phyloP scores from a whole-genome alignment of 2,797 vertebrate species.

The Natrix natrix region DNA sequence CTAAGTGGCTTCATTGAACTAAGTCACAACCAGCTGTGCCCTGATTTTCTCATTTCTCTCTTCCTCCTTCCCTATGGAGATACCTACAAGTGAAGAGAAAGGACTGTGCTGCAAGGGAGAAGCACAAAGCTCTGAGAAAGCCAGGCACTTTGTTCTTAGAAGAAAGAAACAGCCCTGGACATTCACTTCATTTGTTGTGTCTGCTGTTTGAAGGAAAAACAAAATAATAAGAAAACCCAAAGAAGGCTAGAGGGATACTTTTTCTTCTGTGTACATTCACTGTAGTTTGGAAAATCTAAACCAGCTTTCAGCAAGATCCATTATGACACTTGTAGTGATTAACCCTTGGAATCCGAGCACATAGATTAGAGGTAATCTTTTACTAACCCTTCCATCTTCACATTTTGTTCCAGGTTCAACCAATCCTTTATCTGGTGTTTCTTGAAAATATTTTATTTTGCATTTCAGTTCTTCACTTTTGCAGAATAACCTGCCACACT shows the following conservation, averaged over 20 bases:
- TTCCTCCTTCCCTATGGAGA: not conserved
- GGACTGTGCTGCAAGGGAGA: too few species aligned
- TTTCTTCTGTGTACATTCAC: not conserved
- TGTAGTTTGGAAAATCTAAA: not conserved
- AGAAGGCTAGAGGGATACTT: not conserved
- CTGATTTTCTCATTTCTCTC: not conserved
- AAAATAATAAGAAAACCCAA: not conserved
- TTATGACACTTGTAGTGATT: not conserved
- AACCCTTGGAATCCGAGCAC: too few species aligned
- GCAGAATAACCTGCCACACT: slow-evolving; percentile 87
- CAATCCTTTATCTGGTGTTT: too few species aligned
- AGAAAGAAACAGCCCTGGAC: too few species aligned
- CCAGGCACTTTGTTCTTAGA: too few species aligned
- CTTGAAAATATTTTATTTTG: too few species aligned
- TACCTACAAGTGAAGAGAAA: not conserved
- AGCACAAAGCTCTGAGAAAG: too few species aligned
- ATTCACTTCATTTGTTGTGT: too few species aligned
- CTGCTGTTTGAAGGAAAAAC: not conserved
- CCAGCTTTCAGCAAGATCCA: not conserved
- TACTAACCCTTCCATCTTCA: slow-evolving; percentile 76
- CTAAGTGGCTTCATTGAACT: too few species aligned
- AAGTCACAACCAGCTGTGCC: not conserved
- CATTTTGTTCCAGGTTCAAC: slow-evolving; percentile 85
- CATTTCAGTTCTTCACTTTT: too few species aligned
- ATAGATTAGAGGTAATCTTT: not conserved